Evolutionary conservation across 92 coral and sea anemone species (phyloP), one percentile per base, ranked within the genome.

Genomic region (Blastomussa wellsi): DNA sequence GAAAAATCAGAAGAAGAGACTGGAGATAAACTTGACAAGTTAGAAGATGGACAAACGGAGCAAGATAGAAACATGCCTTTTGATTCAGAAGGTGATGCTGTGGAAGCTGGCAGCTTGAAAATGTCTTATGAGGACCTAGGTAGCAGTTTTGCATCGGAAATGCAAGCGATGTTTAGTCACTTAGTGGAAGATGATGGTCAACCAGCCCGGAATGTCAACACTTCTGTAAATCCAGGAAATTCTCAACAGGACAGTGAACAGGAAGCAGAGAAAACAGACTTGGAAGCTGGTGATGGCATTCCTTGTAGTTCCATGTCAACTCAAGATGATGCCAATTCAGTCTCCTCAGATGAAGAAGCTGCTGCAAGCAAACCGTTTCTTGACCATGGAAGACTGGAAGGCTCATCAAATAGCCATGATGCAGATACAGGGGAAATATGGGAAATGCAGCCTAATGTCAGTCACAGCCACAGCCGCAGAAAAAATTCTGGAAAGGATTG

Each of bases 71-170:
- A n/a, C 3, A 22, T n/a, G 29, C 20, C 83, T 5, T 80, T 77
- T 78, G 92, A 86, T 31, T 39, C 79, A 31, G 95, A 88, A 44
- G 89, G 86, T 76, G 92, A 90, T 57, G 62, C 90, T 31, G 83
- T 85, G 37, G 95, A 94, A 36, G 76, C 90, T 24, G 82, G 80
- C 19, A 84, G 89, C 60, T 74, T 94, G 53, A 81, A 65, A 78
- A 79, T 77, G 77, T 89, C 95, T 3, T 89, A 79, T 47, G 92
- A 92, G 67, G 92, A 92, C 66, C 47, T 94, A 14, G 91, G 95
- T 36, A 77, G 89, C 70, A 91, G 92, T 82, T 94, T 94, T 88
- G 98, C 93, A 36, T 81, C 90, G 24, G 98, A 94, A 78, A 92
- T 94, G 95, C 90, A 94, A 79, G 83, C 92, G 72, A 59, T 94